These are phyloP conservation scores for Channallabes apus DNA, from an alignment of 2,797 vertebrate species.

Conservation along the genomic window DNA sequence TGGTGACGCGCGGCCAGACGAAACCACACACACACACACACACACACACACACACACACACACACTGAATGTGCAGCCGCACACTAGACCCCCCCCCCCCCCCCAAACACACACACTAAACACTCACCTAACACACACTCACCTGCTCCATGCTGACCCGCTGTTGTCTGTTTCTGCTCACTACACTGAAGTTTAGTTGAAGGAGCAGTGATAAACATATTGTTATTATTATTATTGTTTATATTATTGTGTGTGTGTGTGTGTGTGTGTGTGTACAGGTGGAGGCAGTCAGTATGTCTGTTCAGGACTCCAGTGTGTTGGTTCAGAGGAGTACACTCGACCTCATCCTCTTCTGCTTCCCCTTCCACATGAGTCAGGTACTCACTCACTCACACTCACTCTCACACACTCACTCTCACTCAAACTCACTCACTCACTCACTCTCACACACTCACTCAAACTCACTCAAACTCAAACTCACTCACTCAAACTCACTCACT, in stretches of 20 bases:
- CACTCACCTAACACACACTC: too few species aligned
- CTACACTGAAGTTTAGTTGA: not conserved
- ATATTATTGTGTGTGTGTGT: too few species aligned
- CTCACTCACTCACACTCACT: not conserved
- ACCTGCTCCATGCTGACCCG: not conserved
- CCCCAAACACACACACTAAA: too few species aligned
- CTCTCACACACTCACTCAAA: not conserved
- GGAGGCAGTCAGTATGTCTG: constrained; percentile 97
- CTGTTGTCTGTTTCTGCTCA: too few species aligned
- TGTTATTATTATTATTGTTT: too few species aligned
- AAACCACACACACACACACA: constrained; percentile 41
- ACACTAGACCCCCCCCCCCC: too few species aligned
- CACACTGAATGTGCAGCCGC: not conserved
- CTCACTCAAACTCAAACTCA: not conserved
- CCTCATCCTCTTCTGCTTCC: constrained; percentile 98
- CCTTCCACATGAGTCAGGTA: constrained; percentile 99
- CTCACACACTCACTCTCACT: too few species aligned
- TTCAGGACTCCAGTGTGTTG: constrained; percentile 96
- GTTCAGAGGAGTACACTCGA: constrained; percentile 97
- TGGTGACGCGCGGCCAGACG: constrained; percentile 74
- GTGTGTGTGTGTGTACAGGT: constrained; percentile 75
- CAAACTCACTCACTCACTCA: too few species aligned
- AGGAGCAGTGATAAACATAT: too few species aligned
- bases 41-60: too few species aligned
- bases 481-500: not conserved